These are phyloP conservation scores for Amphiprion percula DNA, from an alignment of 2,113 vertebrate genomes.

Conservation along the genomic window DNA sequence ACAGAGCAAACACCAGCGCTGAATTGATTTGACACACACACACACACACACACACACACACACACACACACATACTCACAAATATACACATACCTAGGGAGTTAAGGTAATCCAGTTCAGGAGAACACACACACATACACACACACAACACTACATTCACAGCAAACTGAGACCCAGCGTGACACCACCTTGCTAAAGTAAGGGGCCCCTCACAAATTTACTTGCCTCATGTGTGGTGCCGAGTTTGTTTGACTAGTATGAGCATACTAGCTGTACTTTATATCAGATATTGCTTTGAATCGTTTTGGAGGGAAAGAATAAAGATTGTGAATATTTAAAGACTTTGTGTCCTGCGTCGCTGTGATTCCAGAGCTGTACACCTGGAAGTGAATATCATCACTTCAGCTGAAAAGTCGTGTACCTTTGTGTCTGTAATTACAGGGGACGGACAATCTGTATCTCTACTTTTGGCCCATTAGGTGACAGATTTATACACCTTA, in stretches of 20 bases:
- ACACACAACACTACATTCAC: slow-evolving; percentile 43
- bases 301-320: not conserved
- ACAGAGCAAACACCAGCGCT: slow-evolving; percentile 55
- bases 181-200: slow-evolving; percentile 67
- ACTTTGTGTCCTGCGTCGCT: too few relatives aligned
- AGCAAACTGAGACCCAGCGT: slow-evolving; percentile 68
- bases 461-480: too few relatives aligned
- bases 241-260: slow-evolving; percentile 7
- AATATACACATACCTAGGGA: slow-evolving; percentile 26
- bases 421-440: not conserved
- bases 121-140: slow-evolving; percentile 26
- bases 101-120: slow-evolving; percentile 57
- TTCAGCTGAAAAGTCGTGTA: too few relatives aligned
- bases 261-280: not conserved
- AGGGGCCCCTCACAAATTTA: slow-evolving; percentile 42
- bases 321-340: not conserved
- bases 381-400: too few relatives aligned
- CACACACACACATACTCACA: not conserved
- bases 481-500: too few relatives aligned
- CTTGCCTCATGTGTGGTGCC: slow-evolving; percentile 15
- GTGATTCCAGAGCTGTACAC: too few relatives aligned
- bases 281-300: not conserved
- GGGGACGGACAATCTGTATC: not conserved
- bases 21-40: slow-evolving; percentile 47
- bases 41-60: not conserved